Percentiles rank a stretch among this genome's conserved stretches.
These are phyloP conservation scores for Cheilosia scutellata DNA, from an alignment of 2,888 invertebrate genomes.

Conservation along the genomic window DNA sequence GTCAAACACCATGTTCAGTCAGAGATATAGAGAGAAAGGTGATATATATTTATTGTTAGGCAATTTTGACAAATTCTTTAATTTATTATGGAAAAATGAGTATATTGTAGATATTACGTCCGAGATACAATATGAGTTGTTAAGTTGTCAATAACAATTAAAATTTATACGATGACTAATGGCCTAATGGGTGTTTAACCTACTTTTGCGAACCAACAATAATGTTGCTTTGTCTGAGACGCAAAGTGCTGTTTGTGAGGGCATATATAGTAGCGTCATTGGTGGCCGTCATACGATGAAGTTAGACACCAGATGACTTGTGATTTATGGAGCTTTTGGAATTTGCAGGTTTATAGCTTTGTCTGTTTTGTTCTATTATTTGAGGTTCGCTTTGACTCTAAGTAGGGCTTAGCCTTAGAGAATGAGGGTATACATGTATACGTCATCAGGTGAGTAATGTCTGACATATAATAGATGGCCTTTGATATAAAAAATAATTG, in stretches of 20 bases:
- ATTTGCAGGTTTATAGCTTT: constrained; percentile 21
- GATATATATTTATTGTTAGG: constrained; percentile 48
- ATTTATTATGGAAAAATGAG: constrained; percentile 55
- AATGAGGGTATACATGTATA: not conserved
- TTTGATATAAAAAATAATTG: not conserved
- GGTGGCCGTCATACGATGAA: not conserved
- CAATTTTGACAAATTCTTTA: constrained; percentile 62
- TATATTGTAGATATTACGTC: constrained; percentile 20
- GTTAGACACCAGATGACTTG: constrained; percentile 27
- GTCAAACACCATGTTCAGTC: not conserved
- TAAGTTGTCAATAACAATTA: constrained; percentile 60
- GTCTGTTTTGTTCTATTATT: not conserved
- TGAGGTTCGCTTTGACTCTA: not conserved
- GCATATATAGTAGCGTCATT: not conserved
- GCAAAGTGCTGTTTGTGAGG: constrained; percentile 20
- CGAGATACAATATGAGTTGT: constrained; percentile 40
- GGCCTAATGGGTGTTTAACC: constrained; percentile 59
- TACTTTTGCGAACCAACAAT: constrained; percentile 25
- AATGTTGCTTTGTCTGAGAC: not conserved
- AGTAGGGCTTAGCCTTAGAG: not conserved
- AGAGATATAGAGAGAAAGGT: constrained; percentile 4
- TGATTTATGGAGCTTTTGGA: constrained; percentile 33
- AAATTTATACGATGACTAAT: constrained; percentile 63
- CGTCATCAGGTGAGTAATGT: not conserved
- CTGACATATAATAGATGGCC: not conserved